phyloP scores from a whole-genome alignment of 2,888 invertebrate species.

The Hypomecis atomaria region DNA sequence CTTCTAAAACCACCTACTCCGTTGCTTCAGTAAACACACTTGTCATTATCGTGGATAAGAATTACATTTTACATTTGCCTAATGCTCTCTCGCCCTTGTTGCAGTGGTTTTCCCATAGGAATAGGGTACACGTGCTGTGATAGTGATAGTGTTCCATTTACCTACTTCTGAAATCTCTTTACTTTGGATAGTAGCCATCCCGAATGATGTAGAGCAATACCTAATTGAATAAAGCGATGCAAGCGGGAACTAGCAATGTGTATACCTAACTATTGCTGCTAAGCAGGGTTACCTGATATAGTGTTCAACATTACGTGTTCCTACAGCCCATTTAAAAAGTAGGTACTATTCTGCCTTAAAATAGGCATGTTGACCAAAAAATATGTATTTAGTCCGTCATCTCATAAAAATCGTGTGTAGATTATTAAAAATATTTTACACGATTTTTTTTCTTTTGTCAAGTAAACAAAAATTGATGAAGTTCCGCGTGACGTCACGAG shows the following conservation, averaged over 20 bases:
- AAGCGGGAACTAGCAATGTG: not conserved
- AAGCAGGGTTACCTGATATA: too few species aligned
- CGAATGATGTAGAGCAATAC: constrained; percentile 10
- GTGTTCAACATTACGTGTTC: too few species aligned
- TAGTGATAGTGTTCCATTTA: constrained; percentile 6
- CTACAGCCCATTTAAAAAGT: too few species aligned
- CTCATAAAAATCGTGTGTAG: too few species aligned
- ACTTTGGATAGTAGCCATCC: constrained; percentile 10
- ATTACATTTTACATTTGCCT: not conserved
- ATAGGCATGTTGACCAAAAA: too few species aligned
- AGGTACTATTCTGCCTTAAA: too few species aligned
- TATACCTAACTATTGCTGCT: too few species aligned
- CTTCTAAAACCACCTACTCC: not conserved
- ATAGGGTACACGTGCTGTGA: constrained; percentile 9
- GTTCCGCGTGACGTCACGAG: too few species aligned
- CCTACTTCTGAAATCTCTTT: constrained; percentile 5
- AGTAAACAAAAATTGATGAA: too few species aligned
- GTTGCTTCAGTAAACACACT: not conserved
- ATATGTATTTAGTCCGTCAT: too few species aligned
- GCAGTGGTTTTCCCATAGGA: not conserved
- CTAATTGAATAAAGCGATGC: not conserved
- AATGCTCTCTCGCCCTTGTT: not conserved
- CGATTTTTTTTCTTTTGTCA: too few species aligned
- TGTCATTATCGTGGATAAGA: not conserved
- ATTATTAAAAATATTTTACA: too few species aligned